phyloP scores from a whole-genome alignment of 2,888 invertebrate genomes.

The Noctua janthina region DNA sequence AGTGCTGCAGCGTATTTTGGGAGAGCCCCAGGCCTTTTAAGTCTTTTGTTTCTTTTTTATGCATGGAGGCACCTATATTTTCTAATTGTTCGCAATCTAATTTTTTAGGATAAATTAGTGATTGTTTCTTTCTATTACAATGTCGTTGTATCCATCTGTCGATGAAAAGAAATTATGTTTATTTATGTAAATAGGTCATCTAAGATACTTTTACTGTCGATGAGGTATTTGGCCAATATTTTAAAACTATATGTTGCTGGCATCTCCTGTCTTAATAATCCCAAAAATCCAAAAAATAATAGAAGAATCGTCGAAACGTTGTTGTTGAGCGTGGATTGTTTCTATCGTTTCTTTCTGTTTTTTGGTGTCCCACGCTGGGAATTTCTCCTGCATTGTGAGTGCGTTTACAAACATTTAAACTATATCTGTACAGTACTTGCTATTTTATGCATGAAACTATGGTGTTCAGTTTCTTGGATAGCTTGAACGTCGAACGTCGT shows the following conservation, averaged over 20 bases:
- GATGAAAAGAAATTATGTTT: neutral
- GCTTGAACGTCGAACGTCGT: no score
- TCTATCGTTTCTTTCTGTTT: no score
- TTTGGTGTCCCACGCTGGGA: no score
- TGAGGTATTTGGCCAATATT: neutral
- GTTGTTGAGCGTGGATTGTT: no score
- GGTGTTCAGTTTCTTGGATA: no score
- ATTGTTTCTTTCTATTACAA: no score
- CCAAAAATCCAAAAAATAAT: neutral
- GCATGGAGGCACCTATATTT: constrained; percentile 2
- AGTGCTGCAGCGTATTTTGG: constrained; percentile 24
- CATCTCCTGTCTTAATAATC: neutral
- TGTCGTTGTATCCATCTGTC: no score
- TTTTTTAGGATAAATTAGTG: neutral
- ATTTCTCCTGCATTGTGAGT: no score
- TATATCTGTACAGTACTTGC: no score
- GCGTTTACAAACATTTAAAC: no score
- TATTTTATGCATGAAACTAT: no score
- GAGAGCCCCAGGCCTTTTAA: constrained; percentile 8
- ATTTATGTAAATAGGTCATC: neutral
- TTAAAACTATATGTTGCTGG: neutral
- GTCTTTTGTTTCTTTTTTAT: constrained; percentile 21
- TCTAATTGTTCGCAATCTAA: neutral
- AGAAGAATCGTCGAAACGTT: neutral
- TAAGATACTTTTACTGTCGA: neutral